These are phyloP conservation scores for Calypte anna DNA, from an alignment of 2,113 vertebrate genomes.

Conservation along the genomic window DNA sequence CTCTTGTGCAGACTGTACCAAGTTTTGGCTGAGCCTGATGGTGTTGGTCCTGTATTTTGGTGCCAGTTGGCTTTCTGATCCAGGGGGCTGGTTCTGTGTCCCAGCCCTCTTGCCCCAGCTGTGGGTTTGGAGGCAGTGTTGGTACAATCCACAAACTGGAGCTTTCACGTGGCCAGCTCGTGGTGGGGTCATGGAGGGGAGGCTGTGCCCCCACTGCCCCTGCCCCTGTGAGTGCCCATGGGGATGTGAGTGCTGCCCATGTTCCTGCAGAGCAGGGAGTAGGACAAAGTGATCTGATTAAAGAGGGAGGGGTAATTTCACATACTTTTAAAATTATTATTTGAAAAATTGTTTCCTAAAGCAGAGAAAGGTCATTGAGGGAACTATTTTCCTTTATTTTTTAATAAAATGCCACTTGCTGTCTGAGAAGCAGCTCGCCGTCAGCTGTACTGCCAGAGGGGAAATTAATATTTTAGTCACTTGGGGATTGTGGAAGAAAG, in stretches of 20 bases:
- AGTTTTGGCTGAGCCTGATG: not conserved
- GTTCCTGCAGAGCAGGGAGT: not conserved
- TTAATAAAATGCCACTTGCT: conserved; percentile 90
- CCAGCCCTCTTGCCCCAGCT: not conserved
- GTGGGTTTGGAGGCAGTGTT: not conserved
- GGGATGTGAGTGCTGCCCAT: not conserved
- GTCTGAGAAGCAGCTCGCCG: conserved; percentile 78
- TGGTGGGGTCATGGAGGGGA: accelerated
- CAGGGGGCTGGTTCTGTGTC: not conserved
- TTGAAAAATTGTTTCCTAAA: conserved; percentile 60
- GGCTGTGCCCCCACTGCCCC: not conserved
- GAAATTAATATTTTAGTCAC: conserved; percentile 97
- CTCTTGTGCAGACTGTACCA: accelerated
- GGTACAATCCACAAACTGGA: not conserved
- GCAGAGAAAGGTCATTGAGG: conserved; percentile 74
- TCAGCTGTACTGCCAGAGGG: conserved; percentile 86
- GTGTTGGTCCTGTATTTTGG: not conserved
- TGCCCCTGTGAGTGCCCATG: accelerated
- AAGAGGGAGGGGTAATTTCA: conserved; percentile 3
- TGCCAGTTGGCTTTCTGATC: not conserved
- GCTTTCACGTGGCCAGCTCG: accelerated
- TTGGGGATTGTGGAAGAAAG: conserved; percentile 80
- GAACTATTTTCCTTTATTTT: conserved; percentile 75
- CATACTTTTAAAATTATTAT: conserved; percentile 39
- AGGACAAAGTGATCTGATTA: not conserved